Evolutionary conservation across 2,113 vertebrate species (phyloP).

Genomic region (Colaptes auratus): DNA sequence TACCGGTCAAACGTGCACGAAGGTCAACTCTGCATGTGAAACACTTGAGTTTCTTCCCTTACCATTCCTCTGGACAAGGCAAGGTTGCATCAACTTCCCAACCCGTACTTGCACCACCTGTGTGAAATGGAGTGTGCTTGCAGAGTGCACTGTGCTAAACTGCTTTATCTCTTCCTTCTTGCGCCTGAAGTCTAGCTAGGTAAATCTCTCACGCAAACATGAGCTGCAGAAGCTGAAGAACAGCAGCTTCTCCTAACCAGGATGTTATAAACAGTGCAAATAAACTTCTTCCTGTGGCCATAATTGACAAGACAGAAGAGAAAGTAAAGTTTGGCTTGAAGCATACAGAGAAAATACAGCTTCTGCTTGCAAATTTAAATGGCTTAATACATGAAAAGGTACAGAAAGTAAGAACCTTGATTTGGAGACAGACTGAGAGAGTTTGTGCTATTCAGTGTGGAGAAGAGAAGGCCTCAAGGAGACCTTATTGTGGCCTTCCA

Average conservation of each 20-base stretch:
- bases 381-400: not conserved
- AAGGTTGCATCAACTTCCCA: not conserved
- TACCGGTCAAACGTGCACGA: not conserved
- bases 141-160: not conserved
- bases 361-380: not conserved
- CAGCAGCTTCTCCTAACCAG: not conserved
- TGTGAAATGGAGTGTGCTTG: not conserved
- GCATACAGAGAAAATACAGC: not conserved
- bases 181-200: not conserved
- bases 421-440: not conserved
- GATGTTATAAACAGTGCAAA: not conserved
- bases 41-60: not conserved
- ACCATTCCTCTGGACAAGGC: not conserved
- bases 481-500: too few species aligned
- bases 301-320: not conserved
- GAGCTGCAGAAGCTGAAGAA: not conserved
- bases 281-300: not conserved
- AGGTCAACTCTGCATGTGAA: not conserved
- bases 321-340: not conserved
- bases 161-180: not conserved
- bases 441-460: too few species aligned
- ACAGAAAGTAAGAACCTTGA: not conserved
- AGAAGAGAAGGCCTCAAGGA: too few species aligned
- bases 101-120: rapidly evolving
- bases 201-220: not conserved